These are phyloP conservation scores for Etheostoma cragini DNA, from an alignment of 2,113 vertebrate species.

Conservation along the genomic window DNA sequence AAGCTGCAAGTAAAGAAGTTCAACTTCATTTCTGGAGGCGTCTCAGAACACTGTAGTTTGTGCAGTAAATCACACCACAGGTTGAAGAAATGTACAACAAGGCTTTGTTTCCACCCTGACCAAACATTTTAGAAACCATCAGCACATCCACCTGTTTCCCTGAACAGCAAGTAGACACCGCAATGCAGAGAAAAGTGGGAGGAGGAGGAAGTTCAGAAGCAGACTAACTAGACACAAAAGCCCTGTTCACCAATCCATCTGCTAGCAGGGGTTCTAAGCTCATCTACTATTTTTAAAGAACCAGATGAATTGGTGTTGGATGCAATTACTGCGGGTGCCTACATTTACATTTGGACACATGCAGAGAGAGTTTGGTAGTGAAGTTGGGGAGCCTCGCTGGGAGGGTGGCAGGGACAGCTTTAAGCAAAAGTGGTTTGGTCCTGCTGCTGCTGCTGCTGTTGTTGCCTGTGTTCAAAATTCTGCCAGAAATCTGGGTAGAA, in stretches of 20 bases:
- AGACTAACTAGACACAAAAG: conserved; percentile 68
- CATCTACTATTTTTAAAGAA: conserved; percentile 70
- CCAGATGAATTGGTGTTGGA: conserved; percentile 70
- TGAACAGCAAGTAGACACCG: conserved; percentile 65
- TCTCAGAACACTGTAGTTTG: conserved; percentile 24
- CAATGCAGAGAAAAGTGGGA: conserved; percentile 70
- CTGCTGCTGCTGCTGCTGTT: conserved; percentile 12
- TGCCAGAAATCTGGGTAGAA: conserved; percentile 38
- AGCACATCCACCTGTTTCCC: conserved; percentile 54
- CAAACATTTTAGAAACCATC: conserved; percentile 37
- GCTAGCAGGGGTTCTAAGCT: conserved; percentile 62
- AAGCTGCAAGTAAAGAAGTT: conserved; percentile 42
- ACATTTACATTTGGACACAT: conserved; percentile 62
- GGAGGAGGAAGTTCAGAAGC: conserved; percentile 54
- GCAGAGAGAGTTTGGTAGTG: conserved; percentile 29
- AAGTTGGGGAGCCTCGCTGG: conserved; percentile 20
- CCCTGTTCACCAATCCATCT: conserved; percentile 56
- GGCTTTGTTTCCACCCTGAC: conserved; percentile 21
- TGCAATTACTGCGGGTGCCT: conserved; percentile 61
- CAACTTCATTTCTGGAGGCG: conserved; percentile 44
- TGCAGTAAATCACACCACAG: conserved; percentile 46
- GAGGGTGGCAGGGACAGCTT: conserved; percentile 40
- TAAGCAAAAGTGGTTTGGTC: conserved; percentile 11
- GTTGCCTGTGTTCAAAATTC: conserved; percentile 32
- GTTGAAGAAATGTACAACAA: conserved; percentile 25